These are phyloP conservation scores for Calidris pugnax DNA, from an alignment of 2,113 vertebrate genomes.

Conservation along the genomic window DNA sequence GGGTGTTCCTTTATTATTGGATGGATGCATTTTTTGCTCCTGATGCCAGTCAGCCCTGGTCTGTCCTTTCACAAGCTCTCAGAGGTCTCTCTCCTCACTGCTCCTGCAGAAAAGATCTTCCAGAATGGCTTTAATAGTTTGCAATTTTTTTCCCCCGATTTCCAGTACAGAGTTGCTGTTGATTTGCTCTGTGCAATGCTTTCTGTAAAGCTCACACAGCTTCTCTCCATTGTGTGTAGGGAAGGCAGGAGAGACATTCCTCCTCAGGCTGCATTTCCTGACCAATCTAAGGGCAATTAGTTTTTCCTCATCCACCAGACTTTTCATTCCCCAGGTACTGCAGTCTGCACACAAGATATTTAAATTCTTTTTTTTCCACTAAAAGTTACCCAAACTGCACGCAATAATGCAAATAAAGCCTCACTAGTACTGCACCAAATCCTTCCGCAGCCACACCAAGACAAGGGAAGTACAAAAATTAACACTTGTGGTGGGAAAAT, in stretches of 20 bases:
- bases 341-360: neutral
- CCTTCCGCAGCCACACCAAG: neutral
- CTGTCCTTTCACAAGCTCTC: neutral
- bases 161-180: neutral
- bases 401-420: neutral
- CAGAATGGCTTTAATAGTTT: neutral
- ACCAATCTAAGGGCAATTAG: neutral
- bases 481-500: neutral
- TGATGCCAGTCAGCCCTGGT: neutral
- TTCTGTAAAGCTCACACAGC: neutral
- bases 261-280: neutral
- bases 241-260: neutral
- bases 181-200: neutral
- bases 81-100: neutral
- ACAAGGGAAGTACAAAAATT: neutral
- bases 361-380: neutral
- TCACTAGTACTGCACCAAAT: neutral
- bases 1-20: neutral
- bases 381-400: neutral
- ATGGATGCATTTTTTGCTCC: neutral
- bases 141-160: neutral
- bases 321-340: neutral
- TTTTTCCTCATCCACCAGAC: neutral
- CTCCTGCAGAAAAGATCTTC: neutral
- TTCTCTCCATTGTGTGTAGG: neutral